Percentiles rank a stretch among this genome's conserved stretches.
These are phyloP conservation scores for Apodemus speciosus DNA, from an alignment of 2,113 vertebrate species.

Conservation along the genomic window DNA sequence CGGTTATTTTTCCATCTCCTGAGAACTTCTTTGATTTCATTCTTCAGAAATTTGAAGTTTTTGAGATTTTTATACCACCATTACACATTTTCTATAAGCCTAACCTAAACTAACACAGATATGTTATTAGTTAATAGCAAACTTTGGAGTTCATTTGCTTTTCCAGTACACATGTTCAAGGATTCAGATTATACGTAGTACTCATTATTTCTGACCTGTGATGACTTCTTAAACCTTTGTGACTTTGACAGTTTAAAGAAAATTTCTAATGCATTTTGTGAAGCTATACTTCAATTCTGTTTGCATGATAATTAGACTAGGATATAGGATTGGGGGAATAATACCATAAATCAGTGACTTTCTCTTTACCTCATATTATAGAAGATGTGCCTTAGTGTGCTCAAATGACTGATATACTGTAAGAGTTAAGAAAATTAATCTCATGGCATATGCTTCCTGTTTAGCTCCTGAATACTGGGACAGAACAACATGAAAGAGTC, in stretches of 20 bases:
- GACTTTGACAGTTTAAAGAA: not conserved
- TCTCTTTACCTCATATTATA: not conserved
- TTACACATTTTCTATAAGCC: not conserved
- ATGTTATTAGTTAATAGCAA: not conserved
- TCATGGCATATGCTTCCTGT: not conserved
- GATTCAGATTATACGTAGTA: not conserved
- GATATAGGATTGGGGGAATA: not conserved
- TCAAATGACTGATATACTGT: not conserved
- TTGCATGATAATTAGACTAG: not conserved
- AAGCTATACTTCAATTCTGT: not conserved
- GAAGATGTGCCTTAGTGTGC: not conserved
- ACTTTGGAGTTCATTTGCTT: not conserved
- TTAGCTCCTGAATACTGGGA: not conserved
- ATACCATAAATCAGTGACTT: not conserved
- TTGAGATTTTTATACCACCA: not conserved
- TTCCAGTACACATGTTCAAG: not conserved
- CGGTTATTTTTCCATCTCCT: too few relatives aligned
- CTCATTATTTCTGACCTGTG: not conserved
- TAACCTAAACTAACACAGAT: not conserved
- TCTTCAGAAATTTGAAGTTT: too few relatives aligned
- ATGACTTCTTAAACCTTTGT: not conserved
- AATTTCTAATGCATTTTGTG: not conserved
- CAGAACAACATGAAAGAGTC: not conserved
- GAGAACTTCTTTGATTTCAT: too few relatives aligned
- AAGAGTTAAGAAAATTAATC: not conserved